Percentiles rank a stretch among this genome's conserved stretches.
Evolutionary conservation across 2,888 invertebrate genomes (phyloP).

Genomic region (Pristionchus fissidentatus): DNA sequence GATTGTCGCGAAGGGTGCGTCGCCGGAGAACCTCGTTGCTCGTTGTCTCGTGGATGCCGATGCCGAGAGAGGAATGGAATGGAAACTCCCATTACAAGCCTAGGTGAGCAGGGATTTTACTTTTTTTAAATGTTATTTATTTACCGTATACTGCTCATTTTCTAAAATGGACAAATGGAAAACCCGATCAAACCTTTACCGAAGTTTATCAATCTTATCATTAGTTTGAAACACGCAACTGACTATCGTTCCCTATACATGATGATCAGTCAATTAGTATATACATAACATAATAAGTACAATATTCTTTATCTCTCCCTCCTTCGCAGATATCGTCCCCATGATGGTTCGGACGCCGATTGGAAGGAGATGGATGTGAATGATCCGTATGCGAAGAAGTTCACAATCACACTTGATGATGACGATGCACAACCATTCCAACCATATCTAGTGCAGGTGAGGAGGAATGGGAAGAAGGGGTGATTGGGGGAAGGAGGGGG

Average conservation of each 20-base stretch:
- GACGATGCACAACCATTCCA: constrained; percentile 84
- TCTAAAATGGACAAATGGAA: no score
- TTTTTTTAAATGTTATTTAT: no score
- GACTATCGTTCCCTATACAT: no score
- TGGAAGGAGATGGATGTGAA: constrained; percentile 69
- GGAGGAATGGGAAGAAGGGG: neutral
- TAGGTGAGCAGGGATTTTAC: constrained; percentile 79
- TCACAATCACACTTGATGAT: constrained; percentile 80
- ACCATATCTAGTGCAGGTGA: constrained; percentile 88
- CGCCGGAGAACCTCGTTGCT: constrained; percentile 90
- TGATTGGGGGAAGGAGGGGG: neutral
- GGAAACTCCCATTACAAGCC: constrained; percentile 94
- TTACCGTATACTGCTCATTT: no score
- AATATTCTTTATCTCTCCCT: no score
- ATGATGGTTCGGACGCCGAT: constrained; percentile 56
- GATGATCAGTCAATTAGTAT: no score
- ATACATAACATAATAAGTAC: neutral
- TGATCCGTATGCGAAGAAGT: constrained; percentile 79
- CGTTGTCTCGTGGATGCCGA: constrained; percentile 95
- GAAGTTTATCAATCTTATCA: no score
- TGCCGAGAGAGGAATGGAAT: constrained; percentile 97
- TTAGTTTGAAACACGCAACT: neutral
- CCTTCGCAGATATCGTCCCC: constrained; percentile 83
- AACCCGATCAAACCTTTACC: no score
- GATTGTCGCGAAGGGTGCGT: constrained; percentile 86